Evolutionary conservation across 1,140 invertebrate species (phyloP), one percentile per base, ranked within the genome.

Genomic region (Bombyx mandarina): DNA sequence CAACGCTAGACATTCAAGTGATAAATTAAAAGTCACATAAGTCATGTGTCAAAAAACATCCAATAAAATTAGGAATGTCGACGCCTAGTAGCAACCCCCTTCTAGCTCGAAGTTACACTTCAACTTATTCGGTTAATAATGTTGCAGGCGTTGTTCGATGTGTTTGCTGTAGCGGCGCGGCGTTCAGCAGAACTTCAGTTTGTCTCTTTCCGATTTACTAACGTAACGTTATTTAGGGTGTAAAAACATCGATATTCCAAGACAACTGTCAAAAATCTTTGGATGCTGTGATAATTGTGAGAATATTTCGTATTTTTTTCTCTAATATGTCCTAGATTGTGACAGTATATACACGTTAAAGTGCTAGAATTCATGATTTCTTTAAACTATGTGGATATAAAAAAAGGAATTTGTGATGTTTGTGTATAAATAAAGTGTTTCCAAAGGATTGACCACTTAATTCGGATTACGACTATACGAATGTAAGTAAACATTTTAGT

Each of bases 401-500:
- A 79, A 77, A 62, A 60, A 66, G 66, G 68, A 71, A 76, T 79
- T 73, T 72, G 70, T 73, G 66, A 70, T 74, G 71, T 79, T 71
- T 75, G 73, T 81, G 73, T 69, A 53, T 80, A 71, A 69, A 65
- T 61, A 58, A 22, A 45, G 61, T 62, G 60, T 62, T 64, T 69
- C 60, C 60, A 71, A 61, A 70, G 73, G 75, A 77, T 75, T 69
- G 63, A 56, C 67, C 65, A 58, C 49, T 71, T 69, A 62, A 71
- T 71, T 72, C 73, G 79, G 75, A 79, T 75, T 76, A 77, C 74
- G 77, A 77, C 77, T 79, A 82, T 77, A 69, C 72, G 64, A 69
- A 77, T 71, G 82, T 85, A 75, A 85, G 82, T 85, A 82, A 82
- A 82, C 80, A 79, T 81, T 82, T 82, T 79, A 63, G 57, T 59